Conservation (phyloP, 2,797 vertebrate species). For the Dermochelys coriacea region DNA sequence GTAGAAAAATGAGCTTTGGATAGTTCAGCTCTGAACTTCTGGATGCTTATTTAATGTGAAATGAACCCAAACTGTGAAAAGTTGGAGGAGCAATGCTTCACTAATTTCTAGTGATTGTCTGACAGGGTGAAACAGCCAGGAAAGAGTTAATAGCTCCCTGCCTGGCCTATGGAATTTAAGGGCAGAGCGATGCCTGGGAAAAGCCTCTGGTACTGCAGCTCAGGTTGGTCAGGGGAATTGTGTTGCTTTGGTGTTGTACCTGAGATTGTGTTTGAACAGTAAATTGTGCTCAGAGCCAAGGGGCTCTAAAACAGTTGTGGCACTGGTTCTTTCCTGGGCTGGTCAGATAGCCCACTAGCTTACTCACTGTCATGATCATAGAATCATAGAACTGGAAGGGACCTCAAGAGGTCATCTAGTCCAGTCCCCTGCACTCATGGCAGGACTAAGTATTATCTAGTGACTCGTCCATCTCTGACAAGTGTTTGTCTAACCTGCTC, state of each 20-base stretch:
- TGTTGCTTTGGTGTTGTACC: not conserved
- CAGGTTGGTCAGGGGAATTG: not conserved
- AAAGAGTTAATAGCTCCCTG: not conserved
- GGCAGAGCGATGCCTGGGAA: not conserved
- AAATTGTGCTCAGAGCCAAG: not conserved
- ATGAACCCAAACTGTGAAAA: constrained; percentile 59
- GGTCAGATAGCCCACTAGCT: not conserved
- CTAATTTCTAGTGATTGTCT: constrained; percentile 37
- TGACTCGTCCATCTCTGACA: no score
- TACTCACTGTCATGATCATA: not conserved
- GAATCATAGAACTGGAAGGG: no score
- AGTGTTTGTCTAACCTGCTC: no score
- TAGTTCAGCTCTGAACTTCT: not conserved
- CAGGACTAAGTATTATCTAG: no score
- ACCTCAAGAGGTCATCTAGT: no score
- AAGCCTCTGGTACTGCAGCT: not conserved
- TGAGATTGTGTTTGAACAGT: not conserved
- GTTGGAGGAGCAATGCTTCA: not conserved
- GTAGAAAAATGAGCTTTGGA: constrained; percentile 63
- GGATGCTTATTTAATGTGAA: constrained; percentile 59
- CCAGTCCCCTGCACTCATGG: no score
- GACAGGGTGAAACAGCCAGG: constrained; percentile 43
- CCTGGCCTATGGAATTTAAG: not conserved
- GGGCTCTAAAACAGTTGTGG: not conserved
- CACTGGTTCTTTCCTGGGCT: not conserved